Percentiles rank a stretch among this genome's conserved stretches.
These are phyloP conservation scores for Menidia menidia DNA, from an alignment of 2,797 vertebrate species.

Conservation along the genomic window DNA sequence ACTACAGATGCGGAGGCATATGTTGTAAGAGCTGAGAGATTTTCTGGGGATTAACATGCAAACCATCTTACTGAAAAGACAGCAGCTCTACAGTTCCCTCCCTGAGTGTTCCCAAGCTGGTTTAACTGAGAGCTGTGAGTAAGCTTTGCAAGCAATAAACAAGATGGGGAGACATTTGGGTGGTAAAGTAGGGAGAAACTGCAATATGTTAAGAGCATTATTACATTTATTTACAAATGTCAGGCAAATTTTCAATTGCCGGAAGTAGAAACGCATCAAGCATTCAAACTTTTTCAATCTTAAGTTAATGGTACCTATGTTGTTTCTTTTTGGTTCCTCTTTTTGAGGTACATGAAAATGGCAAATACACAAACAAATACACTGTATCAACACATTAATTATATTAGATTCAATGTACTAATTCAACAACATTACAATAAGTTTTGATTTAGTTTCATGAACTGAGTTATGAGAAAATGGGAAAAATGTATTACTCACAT, in stretches of 20 bases:
- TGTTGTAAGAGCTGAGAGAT: slow-evolving; percentile 1
- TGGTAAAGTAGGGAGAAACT: slow-evolving; percentile 16
- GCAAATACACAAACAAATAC: too few relatives aligned
- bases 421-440: too few relatives aligned
- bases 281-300: not conserved
- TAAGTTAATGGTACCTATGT: too few relatives aligned
- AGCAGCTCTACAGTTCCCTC: not conserved
- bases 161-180: slow-evolving; percentile 34
- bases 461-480: too few relatives aligned
- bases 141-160: slow-evolving; percentile 7
- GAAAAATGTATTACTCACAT: too few relatives aligned
- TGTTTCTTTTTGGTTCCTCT: too few relatives aligned
- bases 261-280: slow-evolving; percentile 34
- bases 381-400: too few relatives aligned
- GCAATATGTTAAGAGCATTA: slow-evolving; percentile 26
- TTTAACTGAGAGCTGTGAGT: not conserved
- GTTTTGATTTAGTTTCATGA: too few relatives aligned
- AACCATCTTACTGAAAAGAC: slow-evolving; percentile 3
- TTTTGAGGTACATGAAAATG: too few relatives aligned
- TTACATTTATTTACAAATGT: slow-evolving; percentile 46
- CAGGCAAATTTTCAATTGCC: slow-evolving; percentile 51
- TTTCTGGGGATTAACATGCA: slow-evolving; percentile 8
- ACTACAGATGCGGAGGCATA: not conserved
- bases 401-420: too few relatives aligned
- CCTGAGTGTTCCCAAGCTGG: not conserved